Percentiles rank a stretch among this genome's conserved stretches.
Conservation (phyloP, 2,113 vertebrate genomes). For the Odocoileus virginianus region DNA sequence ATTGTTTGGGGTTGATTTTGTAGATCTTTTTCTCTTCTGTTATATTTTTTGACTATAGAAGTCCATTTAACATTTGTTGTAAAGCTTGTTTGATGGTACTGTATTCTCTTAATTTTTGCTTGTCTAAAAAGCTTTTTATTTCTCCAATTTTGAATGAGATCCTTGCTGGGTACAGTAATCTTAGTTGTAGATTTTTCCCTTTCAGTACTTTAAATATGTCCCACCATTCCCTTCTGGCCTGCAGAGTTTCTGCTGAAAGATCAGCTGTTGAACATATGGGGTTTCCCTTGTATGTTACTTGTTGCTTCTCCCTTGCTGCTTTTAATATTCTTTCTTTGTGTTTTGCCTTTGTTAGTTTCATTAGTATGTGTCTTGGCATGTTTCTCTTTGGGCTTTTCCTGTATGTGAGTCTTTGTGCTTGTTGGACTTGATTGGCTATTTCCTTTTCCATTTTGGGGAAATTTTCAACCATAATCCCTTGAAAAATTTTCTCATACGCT, state of each 20-base stretch:
- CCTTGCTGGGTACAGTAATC: not conserved
- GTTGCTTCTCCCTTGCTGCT: not conserved
- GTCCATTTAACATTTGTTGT: not conserved
- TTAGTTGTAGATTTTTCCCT: not conserved
- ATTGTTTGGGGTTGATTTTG: not conserved
- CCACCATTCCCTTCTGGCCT: not conserved
- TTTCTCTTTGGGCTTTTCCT: not conserved
- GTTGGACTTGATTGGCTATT: not conserved
- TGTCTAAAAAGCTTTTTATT: not conserved
- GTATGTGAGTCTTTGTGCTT: not conserved
- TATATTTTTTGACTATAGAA: not conserved
- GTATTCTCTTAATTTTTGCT: not conserved
- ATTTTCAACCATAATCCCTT: not conserved
- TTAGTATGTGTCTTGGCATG: not conserved
- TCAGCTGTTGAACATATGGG: accelerated
- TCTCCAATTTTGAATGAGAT: not conserved
- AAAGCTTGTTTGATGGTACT: not conserved
- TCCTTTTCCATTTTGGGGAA: not conserved
- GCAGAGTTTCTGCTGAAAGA: not conserved
- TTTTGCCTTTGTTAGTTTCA: not conserved
- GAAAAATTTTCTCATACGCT: not conserved
- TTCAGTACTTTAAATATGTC: not conserved
- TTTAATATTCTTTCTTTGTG: not conserved
- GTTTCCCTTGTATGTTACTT: not conserved
- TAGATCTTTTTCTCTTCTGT: not conserved